Percentiles rank a stretch among this genome's conserved stretches.
phyloP scores from a whole-genome alignment of 2,113 vertebrate genomes.

The Lampris megalopsis region DNA sequence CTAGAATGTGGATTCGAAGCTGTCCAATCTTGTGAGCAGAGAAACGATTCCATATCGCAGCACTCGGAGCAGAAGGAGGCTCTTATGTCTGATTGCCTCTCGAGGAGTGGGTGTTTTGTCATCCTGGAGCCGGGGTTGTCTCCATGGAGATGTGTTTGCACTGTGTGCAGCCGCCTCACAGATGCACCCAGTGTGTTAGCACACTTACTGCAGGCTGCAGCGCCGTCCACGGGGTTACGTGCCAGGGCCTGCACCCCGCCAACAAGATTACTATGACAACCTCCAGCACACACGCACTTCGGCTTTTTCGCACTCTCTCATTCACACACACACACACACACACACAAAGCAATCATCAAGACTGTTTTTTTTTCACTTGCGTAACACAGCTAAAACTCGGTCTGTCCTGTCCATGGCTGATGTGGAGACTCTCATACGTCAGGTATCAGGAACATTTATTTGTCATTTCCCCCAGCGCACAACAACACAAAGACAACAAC shows the following conservation, averaged over 20 bases:
- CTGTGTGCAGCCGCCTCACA: constrained; percentile 62
- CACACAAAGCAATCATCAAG: background rate
- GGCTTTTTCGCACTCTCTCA: background rate
- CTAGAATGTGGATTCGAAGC: too few species aligned
- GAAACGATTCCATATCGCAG: constrained; percentile 12
- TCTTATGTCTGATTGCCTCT: constrained; percentile 21
- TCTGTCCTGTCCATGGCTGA: too few species aligned
- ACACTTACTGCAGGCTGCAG: constrained; percentile 75
- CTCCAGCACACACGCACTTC: constrained; percentile 23
- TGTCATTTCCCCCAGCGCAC: too few species aligned
- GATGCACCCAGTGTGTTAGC: constrained; percentile 68
- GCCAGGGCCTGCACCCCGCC: constrained; percentile 53
- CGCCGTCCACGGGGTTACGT: constrained; percentile 64
- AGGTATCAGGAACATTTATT: too few species aligned
- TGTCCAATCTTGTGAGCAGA: constrained; percentile 8
- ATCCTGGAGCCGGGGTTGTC: constrained; percentile 62
- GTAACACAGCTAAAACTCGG: too few species aligned
- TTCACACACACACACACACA: background rate
- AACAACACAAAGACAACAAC: too few species aligned
- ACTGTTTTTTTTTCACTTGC: too few species aligned
- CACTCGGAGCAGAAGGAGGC: background rate
- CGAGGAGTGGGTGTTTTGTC: constrained; percentile 49
- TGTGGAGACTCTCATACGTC: too few species aligned
- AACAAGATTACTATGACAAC: constrained; percentile 67
- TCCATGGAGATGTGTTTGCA: constrained; percentile 73